These are phyloP conservation scores for Lochmaea capreae DNA, from an alignment of 2,888 invertebrate species.

Conservation along the genomic window DNA sequence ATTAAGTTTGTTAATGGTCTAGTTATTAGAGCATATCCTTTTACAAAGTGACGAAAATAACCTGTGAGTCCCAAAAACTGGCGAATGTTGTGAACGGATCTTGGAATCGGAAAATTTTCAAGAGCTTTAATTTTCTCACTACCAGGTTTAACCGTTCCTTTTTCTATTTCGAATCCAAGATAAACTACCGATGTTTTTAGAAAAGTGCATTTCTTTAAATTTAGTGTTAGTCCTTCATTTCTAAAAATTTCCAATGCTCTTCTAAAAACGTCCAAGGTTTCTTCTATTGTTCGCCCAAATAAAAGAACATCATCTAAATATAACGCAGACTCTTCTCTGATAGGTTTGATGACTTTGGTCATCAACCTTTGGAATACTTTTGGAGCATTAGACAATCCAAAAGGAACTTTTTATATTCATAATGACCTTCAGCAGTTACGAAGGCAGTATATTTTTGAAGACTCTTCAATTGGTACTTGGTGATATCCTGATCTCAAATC, in stretches of 20 bases:
- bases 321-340: no score
- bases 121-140: conserved; percentile 33
- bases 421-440: no score
- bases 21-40: conserved; percentile 48
- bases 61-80: conserved; percentile 40
- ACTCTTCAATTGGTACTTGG: no score
- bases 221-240: conserved; percentile 33
- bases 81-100: conserved; percentile 27
- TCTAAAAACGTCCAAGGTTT: conserved; percentile 19
- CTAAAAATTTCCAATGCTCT: conserved; percentile 23
- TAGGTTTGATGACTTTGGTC: no score
- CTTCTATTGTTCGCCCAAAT: conserved; percentile 8
- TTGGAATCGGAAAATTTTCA: conserved; percentile 19
- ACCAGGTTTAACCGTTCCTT: conserved; percentile 26
- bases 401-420: no score
- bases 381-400: no score
- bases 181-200: conserved; percentile 20
- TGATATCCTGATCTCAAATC: conserved; percentile 32
- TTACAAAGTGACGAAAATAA: conserved; percentile 54
- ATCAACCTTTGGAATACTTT: no score
- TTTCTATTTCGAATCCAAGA: conserved; percentile 10
- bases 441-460: no score
- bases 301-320: no score
- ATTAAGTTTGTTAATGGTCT: conserved; percentile 48
- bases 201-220: conserved; percentile 37